phyloP scores from a whole-genome alignment of 2,888 invertebrate genomes.

The Candidula unifasciata region DNA sequence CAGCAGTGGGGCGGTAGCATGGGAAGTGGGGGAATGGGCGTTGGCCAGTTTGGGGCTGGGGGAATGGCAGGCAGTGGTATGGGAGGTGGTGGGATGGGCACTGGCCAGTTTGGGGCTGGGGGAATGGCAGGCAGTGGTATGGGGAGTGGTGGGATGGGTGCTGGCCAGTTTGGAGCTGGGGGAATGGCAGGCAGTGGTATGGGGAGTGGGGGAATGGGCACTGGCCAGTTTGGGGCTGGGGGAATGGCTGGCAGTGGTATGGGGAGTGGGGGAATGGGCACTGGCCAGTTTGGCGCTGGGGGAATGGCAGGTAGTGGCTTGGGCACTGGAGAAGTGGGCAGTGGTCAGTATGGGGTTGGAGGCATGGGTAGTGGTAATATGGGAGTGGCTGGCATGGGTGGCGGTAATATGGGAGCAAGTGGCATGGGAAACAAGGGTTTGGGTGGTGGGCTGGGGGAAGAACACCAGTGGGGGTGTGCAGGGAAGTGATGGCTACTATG shows the following conservation, averaged over 20 bases:
- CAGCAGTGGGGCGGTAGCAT: neutral
- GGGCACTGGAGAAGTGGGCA: neutral
- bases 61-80: slow-evolving; percentile 26
- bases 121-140: neutral
- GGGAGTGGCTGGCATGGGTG: neutral
- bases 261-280: neutral
- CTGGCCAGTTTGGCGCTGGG: neutral
- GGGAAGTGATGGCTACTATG: neutral
- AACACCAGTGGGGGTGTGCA: neutral
- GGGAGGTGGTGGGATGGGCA: neutral
- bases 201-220: neutral
- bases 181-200: neutral
- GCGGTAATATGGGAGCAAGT: neutral
- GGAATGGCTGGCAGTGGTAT: neutral
- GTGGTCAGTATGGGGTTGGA: neutral
- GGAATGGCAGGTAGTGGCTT: neutral
- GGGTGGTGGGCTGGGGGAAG: neutral
- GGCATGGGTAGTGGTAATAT: neutral
- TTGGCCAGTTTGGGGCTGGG: neutral
- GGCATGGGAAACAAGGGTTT: neutral
- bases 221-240: neutral
- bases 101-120: neutral
- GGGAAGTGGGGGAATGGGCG: slow-evolving; percentile 1
- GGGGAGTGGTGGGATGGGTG: neutral
- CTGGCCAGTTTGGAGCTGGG: neutral